These are phyloP conservation scores for Lagria hirta DNA, from an alignment of 2,888 invertebrate species.

Conservation along the genomic window DNA sequence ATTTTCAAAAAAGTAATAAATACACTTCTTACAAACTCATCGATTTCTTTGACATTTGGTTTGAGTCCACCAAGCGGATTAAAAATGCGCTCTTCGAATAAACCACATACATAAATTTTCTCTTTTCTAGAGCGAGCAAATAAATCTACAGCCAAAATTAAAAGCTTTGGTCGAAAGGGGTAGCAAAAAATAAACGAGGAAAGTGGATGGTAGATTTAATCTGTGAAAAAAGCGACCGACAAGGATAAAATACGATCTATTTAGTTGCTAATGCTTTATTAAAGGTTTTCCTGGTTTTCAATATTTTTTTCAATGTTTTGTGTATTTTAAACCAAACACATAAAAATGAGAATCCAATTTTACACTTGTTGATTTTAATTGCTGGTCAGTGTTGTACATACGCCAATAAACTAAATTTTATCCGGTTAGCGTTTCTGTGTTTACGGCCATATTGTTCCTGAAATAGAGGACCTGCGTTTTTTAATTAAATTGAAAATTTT, in stretches of 20 bases:
- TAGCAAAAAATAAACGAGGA: slow-evolving; percentile 40
- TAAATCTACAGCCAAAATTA: slow-evolving; percentile 48
- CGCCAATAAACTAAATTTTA: slow-evolving; percentile 18
- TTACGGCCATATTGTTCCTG: too few relatives aligned
- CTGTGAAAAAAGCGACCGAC: slow-evolving; percentile 33
- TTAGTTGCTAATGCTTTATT: slow-evolving; percentile 39
- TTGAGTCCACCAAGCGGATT: too few relatives aligned
- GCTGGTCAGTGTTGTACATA: slow-evolving; percentile 11
- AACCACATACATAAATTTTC: slow-evolving; percentile 43
- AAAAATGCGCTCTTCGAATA: slow-evolving; percentile 20
- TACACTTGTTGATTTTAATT: slow-evolving; percentile 28
- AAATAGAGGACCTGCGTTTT: slow-evolving; percentile 3
- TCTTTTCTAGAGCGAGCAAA: slow-evolving; percentile 41
- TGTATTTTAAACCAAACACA: slow-evolving; percentile 3
- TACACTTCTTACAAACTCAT: too few relatives aligned
- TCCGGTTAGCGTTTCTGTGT: slow-evolving; percentile 2
- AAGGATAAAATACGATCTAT: slow-evolving; percentile 36
- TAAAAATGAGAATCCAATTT: slow-evolving; percentile 22
- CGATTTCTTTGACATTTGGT: too few relatives aligned
- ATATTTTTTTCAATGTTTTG: slow-evolving; percentile 16
- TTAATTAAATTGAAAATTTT: neutral
- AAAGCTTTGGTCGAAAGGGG: slow-evolving; percentile 44
- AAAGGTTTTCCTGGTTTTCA: slow-evolving; percentile 22
- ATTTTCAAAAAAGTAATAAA: too few relatives aligned
- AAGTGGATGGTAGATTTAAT: slow-evolving; percentile 31